phyloP scores from a whole-genome alignment of 2,888 invertebrate species.

The Xylota sylvarum region DNA sequence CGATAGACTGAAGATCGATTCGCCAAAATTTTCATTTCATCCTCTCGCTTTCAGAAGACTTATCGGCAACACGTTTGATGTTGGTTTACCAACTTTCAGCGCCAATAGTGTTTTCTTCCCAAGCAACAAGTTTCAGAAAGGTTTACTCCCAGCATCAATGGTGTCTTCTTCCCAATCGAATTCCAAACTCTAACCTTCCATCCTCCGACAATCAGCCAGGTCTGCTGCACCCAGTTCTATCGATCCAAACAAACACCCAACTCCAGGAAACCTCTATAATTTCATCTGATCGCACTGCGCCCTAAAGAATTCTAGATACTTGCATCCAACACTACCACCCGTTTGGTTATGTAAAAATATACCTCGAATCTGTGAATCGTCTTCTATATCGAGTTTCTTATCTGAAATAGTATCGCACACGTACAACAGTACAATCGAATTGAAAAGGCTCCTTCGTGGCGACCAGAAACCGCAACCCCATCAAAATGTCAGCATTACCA shows the following conservation, averaged over 20 bases:
- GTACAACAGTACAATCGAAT: constrained; percentile 38
- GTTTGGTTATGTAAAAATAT: constrained; percentile 1
- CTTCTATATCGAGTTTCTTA: constrained; percentile 55
- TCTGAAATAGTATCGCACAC: constrained; percentile 47
- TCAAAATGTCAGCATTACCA: constrained; percentile 46
- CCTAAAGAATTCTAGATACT: background rate
- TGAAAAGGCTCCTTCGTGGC: constrained; percentile 12
- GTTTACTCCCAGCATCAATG: background rate
- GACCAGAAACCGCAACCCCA: constrained; percentile 27
- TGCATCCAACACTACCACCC: constrained; percentile 1
- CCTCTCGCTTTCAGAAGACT: background rate
- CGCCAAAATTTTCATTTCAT: background rate
- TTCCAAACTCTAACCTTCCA: background rate
- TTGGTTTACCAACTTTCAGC: too few relatives aligned
- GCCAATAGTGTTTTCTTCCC: too few relatives aligned
- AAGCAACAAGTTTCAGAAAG: background rate
- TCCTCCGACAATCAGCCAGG: background rate
- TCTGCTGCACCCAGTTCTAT: constrained; percentile 1
- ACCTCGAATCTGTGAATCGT: constrained; percentile 30
- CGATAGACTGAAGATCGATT: background rate
- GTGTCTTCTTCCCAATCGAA: background rate
- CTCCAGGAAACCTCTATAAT: background rate
- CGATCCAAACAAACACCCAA: background rate
- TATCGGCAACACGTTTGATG: background rate
- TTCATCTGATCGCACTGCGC: background rate